Evolutionary conservation across 2,888 invertebrate genomes (phyloP).

Genomic region (Caenorhabditis panamensis): DNA sequence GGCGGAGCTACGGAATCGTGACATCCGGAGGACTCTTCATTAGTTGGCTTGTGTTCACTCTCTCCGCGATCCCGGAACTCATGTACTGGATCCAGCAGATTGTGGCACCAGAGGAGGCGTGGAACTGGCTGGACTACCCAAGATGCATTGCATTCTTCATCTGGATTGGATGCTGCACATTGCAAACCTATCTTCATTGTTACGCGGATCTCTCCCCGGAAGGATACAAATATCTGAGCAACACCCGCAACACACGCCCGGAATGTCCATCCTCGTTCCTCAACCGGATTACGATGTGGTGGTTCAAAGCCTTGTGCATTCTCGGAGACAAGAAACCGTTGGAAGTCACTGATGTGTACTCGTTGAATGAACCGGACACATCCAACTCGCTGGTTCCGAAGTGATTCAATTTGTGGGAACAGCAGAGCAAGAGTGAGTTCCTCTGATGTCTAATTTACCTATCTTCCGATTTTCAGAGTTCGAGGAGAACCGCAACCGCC

Average conservation of each 20-base stretch:
- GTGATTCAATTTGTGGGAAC: slow-evolving; percentile 77
- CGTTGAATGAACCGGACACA: slow-evolving; percentile 75
- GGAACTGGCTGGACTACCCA: slow-evolving; percentile 58
- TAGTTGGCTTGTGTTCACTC: too few species aligned
- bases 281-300: slow-evolving; percentile 90
- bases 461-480: slow-evolving; percentile 18
- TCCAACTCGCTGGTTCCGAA: slow-evolving; percentile 75
- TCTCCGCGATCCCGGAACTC: slow-evolving; percentile 85
- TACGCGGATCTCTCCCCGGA: slow-evolving; percentile 72
- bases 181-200: slow-evolving; percentile 74
- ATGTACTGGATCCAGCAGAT: slow-evolving; percentile 74
- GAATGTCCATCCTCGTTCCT: slow-evolving; percentile 91
- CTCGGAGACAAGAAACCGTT: slow-evolving; percentile 77
- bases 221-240: slow-evolving; percentile 69
- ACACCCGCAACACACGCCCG: slow-evolving; percentile 87
- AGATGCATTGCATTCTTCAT: slow-evolving; percentile 68
- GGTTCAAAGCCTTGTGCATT: slow-evolving; percentile 86
- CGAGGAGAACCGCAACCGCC: slow-evolving; percentile 41
- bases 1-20: too few species aligned
- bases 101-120: slow-evolving; percentile 24
- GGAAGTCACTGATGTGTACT: slow-evolving; percentile 76
- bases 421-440: slow-evolving; percentile 65
- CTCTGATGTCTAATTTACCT: neutral
- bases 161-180: slow-evolving; percentile 72
- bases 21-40: too few species aligned